Evolutionary conservation across 2,888 invertebrate species (phyloP).

Genomic region (Aphidius colemani): DNA sequence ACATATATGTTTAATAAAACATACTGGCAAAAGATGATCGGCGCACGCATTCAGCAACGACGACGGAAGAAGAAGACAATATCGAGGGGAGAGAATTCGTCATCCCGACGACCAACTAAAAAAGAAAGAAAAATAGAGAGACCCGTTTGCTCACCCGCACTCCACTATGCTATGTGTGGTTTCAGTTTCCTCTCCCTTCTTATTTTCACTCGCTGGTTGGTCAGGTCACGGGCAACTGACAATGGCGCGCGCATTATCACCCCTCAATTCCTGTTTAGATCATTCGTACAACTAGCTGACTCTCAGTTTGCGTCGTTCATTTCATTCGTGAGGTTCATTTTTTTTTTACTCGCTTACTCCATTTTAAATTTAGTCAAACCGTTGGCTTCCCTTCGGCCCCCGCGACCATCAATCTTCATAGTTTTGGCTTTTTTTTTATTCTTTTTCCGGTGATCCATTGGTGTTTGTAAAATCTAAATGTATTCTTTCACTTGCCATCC

Average conservation of each 20-base stretch:
- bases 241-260: slow-evolving; percentile 32
- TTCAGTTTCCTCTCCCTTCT: slow-evolving; percentile 26
- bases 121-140: too few species aligned
- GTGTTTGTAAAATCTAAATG: too few species aligned
- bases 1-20: not conserved
- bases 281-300: slow-evolving; percentile 41
- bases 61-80: not conserved
- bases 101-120: too few species aligned
- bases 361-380: not conserved
- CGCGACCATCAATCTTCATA: slow-evolving; percentile 1
- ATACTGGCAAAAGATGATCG: slow-evolving; percentile 19
- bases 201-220: too few species aligned
- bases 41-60: slow-evolving; percentile 26
- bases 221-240: slow-evolving; percentile 28
- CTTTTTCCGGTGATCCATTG: not conserved
- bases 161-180: not conserved
- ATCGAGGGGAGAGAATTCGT: not conserved
- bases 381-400: not conserved
- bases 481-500: too few species aligned
- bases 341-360: not conserved
- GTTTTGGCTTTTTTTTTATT: not conserved
- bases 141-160: too few species aligned
- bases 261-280: slow-evolving; percentile 36
- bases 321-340: slow-evolving; percentile 35
- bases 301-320: slow-evolving; percentile 52